phyloP scores from a whole-genome alignment of 2,888 invertebrate genomes.

The Polydesmus complanatus region DNA sequence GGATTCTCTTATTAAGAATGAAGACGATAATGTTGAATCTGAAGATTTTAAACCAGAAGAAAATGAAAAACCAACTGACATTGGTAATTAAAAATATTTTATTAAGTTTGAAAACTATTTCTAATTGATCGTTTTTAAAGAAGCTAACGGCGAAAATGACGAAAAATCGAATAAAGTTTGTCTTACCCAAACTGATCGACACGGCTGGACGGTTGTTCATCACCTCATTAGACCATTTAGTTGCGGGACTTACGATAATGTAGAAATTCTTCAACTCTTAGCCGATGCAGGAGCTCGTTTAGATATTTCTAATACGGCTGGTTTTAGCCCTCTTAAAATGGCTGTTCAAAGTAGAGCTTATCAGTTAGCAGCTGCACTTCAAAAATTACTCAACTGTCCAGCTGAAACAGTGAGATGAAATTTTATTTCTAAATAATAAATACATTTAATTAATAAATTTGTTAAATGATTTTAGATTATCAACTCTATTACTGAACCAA shows the following conservation, averaged over 20 bases:
- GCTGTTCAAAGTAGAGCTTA: conserved; percentile 19
- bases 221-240: conserved; percentile 31
- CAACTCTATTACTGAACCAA: conserved; percentile 3
- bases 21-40: conserved; percentile 4
- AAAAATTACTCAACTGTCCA: conserved; percentile 13
- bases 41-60: not conserved
- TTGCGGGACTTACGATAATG: conserved; percentile 32
- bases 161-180: conserved; percentile 27
- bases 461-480: conserved; percentile 1
- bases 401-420: not conserved
- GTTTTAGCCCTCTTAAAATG: conserved; percentile 23
- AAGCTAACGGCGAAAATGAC: conserved; percentile 2
- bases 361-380: conserved; percentile 19
- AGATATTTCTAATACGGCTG: conserved; percentile 26
- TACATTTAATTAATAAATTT: no score
- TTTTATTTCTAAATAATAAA: not conserved
- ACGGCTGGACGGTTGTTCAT: conserved; percentile 32
- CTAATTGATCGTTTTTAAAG: not conserved
- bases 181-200: conserved; percentile 26
- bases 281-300: conserved; percentile 27
- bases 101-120: not conserved
- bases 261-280: conserved; percentile 29
- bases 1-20: not conserved
- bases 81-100: not conserved
- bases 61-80: not conserved